phyloP scores from a whole-genome alignment of 2,888 invertebrate species.

The Ectobius pallidus region DNA sequence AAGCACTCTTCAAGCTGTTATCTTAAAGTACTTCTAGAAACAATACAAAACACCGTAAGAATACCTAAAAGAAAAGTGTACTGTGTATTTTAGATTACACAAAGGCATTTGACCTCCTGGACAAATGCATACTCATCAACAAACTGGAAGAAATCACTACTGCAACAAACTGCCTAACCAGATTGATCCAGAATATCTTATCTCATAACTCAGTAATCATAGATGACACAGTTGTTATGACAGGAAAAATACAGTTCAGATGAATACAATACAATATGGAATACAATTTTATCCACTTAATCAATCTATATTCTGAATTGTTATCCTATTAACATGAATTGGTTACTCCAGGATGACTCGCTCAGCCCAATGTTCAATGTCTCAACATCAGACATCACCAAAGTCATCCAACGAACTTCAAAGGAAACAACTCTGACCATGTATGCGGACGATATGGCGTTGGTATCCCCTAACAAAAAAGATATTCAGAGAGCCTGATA shows the following conservation, averaged over 20 bases:
- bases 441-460: neutral
- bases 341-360: no score
- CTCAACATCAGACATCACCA: neutral
- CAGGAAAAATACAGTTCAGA: no score
- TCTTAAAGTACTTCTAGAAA: neutral
- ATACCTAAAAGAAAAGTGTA: neutral
- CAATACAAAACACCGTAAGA: neutral
- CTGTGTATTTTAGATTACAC: neutral
- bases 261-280: no score
- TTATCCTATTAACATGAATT: no score
- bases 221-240: no score
- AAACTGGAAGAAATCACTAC: neutral
- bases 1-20: neutral
- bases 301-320: no score
- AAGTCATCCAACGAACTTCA: neutral
- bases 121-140: neutral
- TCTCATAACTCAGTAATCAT: no score
- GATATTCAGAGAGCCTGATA: neutral
- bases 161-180: no score
- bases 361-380: neutral
- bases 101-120: no score
- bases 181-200: no score
- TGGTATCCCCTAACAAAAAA: neutral
- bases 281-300: no score
- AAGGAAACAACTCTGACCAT: no score